Evolutionary conservation across 2,113 vertebrate species (phyloP).

Genomic region (Lampris megalopsis): DNA sequence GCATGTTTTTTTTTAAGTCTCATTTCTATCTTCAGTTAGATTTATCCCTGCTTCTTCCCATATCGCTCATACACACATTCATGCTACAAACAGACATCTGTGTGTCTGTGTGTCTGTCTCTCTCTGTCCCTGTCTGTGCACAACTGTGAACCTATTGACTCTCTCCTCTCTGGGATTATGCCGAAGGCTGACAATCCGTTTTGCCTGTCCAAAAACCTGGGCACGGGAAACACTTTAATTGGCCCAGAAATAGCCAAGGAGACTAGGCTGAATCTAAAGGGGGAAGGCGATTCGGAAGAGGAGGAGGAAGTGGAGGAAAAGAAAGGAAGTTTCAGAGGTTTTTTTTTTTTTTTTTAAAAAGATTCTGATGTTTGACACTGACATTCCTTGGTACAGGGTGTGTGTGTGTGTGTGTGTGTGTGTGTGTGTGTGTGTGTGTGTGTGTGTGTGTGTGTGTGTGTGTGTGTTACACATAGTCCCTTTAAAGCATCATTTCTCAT

Average conservation of each 20-base stretch:
- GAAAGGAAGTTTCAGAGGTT: conserved; percentile 33
- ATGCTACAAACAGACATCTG: too few relatives aligned
- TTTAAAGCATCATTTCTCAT: too few relatives aligned
- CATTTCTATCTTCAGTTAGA: too few relatives aligned
- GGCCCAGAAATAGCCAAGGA: conserved; percentile 68
- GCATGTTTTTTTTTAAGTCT: too few relatives aligned
- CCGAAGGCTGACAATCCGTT: conserved; percentile 49
- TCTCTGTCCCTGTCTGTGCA: conserved; percentile 36
- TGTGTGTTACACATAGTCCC: too few relatives aligned
- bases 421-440: too few relatives aligned
- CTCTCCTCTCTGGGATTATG: conserved; percentile 57
- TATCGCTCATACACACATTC: too few relatives aligned
- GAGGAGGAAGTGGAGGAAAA: conserved; percentile 11
- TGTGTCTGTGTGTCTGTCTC: background rate
- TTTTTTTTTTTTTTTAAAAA: conserved; percentile 13
- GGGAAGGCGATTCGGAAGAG: conserved; percentile 16
- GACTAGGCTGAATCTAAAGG: conserved; percentile 49
- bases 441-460: too few relatives aligned
- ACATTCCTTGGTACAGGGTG: conserved; percentile 14
- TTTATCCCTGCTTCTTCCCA: too few relatives aligned
- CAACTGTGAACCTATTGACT: conserved; percentile 48
- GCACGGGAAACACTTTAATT: conserved; percentile 66
- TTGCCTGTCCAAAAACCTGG: conserved; percentile 28
- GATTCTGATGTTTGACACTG: conserved; percentile 54
- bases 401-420: too few relatives aligned